phyloP scores from a whole-genome alignment of 2,113 vertebrate genomes.

The Piprites chloris region DNA sequence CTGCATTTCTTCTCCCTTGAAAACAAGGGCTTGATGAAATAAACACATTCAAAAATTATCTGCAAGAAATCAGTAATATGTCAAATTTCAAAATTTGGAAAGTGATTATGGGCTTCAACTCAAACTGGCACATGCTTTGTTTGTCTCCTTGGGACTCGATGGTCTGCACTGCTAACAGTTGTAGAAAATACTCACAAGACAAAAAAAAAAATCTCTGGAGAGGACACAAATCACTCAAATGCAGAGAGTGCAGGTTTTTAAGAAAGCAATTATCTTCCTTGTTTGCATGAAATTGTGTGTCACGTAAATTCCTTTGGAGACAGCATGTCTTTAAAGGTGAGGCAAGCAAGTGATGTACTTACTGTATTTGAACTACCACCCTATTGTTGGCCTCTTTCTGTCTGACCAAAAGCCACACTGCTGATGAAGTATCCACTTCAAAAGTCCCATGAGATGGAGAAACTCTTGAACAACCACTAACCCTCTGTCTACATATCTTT shows the following conservation, averaged over 20 bases:
- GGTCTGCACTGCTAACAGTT: conserved; percentile 2
- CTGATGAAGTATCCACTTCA: neutral
- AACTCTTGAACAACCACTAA: neutral
- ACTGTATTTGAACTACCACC: neutral
- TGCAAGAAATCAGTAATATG: conserved; percentile 43
- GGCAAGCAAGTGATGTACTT: neutral
- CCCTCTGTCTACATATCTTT: neutral
- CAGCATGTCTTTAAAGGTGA: neutral
- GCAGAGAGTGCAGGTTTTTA: neutral
- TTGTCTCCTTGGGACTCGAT: conserved; percentile 10
- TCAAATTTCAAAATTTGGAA: conserved; percentile 51
- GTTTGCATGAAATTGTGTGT: neutral
- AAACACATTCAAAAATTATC: conserved; percentile 44
- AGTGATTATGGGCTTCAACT: conserved; percentile 22
- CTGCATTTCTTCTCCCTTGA: neutral
- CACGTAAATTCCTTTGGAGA: neutral
- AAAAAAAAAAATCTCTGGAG: neutral
- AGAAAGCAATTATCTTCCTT: neutral
- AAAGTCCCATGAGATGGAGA: neutral
- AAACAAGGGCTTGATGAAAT: conserved; percentile 14
- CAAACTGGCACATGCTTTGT: conserved; percentile 59
- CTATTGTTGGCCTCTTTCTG: neutral
- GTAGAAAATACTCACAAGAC: conserved; percentile 13
- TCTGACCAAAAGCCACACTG: neutral
- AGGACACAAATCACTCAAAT: neutral